These are phyloP conservation scores for Trogon surrucura DNA, from an alignment of 2,113 vertebrate genomes.

Conservation along the genomic window DNA sequence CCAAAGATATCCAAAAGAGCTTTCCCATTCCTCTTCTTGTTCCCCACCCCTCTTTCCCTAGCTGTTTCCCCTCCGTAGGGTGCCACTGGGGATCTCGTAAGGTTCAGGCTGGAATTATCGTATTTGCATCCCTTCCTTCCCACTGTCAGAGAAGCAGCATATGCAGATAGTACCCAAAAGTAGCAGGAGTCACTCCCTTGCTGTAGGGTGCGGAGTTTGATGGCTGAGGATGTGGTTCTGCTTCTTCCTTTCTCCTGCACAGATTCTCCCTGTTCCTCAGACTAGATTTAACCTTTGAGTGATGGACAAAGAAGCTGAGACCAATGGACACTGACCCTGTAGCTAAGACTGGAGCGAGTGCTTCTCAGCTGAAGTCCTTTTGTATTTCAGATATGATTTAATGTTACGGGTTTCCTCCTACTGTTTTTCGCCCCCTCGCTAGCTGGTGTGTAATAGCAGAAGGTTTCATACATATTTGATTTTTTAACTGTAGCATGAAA, in stretches of 20 bases:
- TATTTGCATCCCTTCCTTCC: not conserved
- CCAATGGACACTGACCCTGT: not conserved
- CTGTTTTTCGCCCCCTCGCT: not conserved
- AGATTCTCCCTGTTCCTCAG: not conserved
- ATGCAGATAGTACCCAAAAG: not conserved
- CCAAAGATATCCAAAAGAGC: rapidly evolving
- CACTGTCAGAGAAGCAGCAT: not conserved
- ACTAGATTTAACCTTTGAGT: not conserved
- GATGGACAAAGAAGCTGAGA: not conserved
- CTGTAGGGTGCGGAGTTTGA: not conserved
- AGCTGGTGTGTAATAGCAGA: not conserved
- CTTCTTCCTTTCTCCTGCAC: not conserved
- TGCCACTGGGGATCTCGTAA: not conserved
- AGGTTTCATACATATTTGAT: not conserved
- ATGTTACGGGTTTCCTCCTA: not conserved
- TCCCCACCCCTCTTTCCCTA: not conserved
- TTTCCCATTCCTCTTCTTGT: rapidly evolving
- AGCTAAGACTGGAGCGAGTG: not conserved
- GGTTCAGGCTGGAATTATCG: not conserved
- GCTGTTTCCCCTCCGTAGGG: not conserved
- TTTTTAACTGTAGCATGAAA: conserved; percentile 16
- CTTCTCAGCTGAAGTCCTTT: not conserved
- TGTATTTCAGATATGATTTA: not conserved
- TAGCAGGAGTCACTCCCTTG: not conserved
- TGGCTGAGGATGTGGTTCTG: not conserved